Evolutionary conservation across 1,140 invertebrate genomes (phyloP).

Genomic region (Drosophila carrolli): DNA sequence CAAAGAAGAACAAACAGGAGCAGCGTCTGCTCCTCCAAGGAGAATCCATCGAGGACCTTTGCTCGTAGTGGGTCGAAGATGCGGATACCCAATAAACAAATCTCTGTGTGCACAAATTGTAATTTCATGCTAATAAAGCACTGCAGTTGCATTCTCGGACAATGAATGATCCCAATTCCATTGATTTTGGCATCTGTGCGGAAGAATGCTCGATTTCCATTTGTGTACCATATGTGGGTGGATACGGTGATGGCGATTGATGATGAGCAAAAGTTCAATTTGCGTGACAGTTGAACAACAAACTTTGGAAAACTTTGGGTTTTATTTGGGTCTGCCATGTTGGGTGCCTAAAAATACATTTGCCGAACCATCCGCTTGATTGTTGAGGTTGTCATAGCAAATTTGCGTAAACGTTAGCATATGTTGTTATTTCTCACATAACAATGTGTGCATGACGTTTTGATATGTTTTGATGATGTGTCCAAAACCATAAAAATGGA

Average conservation of each 20-base stretch:
- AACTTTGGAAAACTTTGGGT: constrained; percentile 11
- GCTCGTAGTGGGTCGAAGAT: constrained; percentile 40
- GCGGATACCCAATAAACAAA: constrained; percentile 10
- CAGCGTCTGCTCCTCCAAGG: constrained; percentile 73
- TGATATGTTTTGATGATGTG: constrained; percentile 13
- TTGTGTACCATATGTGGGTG: background rate
- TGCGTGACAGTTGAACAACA: constrained; percentile 36
- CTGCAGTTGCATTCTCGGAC: constrained; percentile 37
- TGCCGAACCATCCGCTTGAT: constrained; percentile 18
- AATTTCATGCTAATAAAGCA: constrained; percentile 30
- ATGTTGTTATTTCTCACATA: constrained; percentile 29
- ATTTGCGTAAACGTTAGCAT: constrained; percentile 20
- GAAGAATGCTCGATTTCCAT: constrained; percentile 3
- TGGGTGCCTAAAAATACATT: constrained; percentile 39
- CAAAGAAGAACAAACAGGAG: constrained; percentile 66
- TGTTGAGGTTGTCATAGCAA: constrained; percentile 40
- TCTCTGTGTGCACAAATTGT: constrained; percentile 43
- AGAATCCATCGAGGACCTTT: constrained; percentile 81
- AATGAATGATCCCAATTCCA: background rate
- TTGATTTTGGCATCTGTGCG: constrained; percentile 1
- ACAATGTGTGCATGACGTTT: constrained; percentile 2
- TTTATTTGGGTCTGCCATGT: background rate
- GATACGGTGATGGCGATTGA: constrained; percentile 17
- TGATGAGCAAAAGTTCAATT: constrained; percentile 29
- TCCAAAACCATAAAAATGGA: background rate